Evolutionary conservation across 1,140 invertebrate species (phyloP), one percentile per base, ranked within the genome.

Genomic region (Scaptomyza graminum): DNA sequence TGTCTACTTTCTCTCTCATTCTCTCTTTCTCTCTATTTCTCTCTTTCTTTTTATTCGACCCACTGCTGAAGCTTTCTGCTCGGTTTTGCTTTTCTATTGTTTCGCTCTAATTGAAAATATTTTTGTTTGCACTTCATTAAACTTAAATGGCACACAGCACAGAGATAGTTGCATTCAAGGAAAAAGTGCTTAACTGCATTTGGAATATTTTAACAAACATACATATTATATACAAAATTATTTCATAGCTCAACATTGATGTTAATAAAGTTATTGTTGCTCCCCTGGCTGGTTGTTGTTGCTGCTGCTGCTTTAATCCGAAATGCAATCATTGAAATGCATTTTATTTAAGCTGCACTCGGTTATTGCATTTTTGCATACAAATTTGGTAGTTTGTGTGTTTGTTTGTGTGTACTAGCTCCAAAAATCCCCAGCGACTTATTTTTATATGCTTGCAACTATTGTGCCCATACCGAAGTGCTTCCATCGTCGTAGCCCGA

Each of bases 251-350:
- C 41, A 37, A 37, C 50, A 28, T 39, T 16, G 28, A 55, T 64
- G 13, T 39, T 34, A 50, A 60, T 52, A 44, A 51, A 63, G 22
- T 59, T 34, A 31, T 66, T 65, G 39, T 31, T 31, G 28, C 28
- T 31, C 5, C 28, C 28, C 28, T 31, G 28, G 28, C 5, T 5
- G 22, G 22, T 66, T 65, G 39, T 49, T 70, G 61, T 62, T 77
- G 70, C 62, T 80, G 57, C 52, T 69, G 61, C 50, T 61, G 8
- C 49, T 77, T 82, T 83, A 88, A 88, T 83, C 79, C 83, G 69
- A 82, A 85, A 87, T 88, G 78, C 83, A 88, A 85, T 85, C 82
- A 85, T 82, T 82, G 82, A 85, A 85, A 85, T 85, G 83, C 71
- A 88, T 85, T 85, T 85, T 85, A 87, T 87, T 85, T 85, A 87